phyloP scores from a whole-genome alignment of 2,797 vertebrate species.

The Rhyacichthys aspro region DNA sequence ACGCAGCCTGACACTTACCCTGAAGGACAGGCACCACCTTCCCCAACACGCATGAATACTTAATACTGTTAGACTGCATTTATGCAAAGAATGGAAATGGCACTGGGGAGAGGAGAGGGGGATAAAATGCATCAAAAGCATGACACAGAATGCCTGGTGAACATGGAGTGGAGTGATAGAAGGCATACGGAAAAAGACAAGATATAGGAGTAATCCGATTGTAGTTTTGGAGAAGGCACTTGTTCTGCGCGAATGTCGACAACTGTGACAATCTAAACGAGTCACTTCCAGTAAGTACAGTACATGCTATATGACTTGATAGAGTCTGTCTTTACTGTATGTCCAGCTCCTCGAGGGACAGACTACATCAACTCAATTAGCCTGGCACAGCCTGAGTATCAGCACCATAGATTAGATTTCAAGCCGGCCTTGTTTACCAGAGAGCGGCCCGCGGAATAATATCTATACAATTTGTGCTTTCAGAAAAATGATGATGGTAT shows the following conservation, averaged over 20 bases:
- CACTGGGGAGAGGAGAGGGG: conserved; percentile 56
- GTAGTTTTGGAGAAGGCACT: conserved; percentile 25
- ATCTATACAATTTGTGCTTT: conserved; percentile 81
- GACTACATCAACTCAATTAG: conserved; percentile 81
- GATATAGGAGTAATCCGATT: conserved; percentile 44
- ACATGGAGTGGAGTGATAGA: conserved; percentile 37
- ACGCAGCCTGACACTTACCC: conserved; percentile 78
- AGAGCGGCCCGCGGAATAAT: conserved; percentile 77
- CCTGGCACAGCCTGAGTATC: conserved; percentile 77
- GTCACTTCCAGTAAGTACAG: conserved; percentile 70
- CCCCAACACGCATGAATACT: conserved; percentile 80
- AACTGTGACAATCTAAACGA: conserved; percentile 57
- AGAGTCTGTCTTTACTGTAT: conserved; percentile 76
- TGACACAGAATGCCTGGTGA: conserved; percentile 63
- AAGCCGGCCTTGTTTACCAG: conserved; percentile 79
- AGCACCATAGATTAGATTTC: conserved; percentile 83
- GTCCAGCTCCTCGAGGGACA: conserved; percentile 78
- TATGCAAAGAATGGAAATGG: conserved; percentile 80
- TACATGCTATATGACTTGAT: conserved; percentile 70
- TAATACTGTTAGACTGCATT: conserved; percentile 81
- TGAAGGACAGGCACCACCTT: conserved; percentile 81
- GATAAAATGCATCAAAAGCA: conserved; percentile 72
- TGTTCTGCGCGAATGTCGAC: conserved; percentile 43
- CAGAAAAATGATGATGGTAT: conserved; percentile 82
- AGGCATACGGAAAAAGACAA: conserved; percentile 48